A percentile compares a stretch with the other conserved stretches of the same genome.
Evolutionary conservation across 2,797 vertebrate genomes (phyloP).

Genomic region (Aselliscus stoliczkanus): DNA sequence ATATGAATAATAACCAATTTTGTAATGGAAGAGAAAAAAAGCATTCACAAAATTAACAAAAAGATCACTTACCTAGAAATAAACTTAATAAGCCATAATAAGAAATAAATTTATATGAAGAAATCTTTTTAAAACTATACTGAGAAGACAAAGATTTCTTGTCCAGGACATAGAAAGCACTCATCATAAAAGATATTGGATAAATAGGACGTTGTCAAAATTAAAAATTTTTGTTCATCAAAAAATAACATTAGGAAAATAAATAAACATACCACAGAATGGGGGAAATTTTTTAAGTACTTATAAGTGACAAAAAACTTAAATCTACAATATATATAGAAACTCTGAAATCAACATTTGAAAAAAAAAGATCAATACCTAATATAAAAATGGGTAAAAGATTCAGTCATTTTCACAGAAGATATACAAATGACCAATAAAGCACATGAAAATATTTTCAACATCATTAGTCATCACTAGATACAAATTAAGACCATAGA

Average conservation of each 20-base stretch:
- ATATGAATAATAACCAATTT: not conserved
- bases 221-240: not conserved
- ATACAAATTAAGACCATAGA: not conserved
- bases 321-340: not conserved
- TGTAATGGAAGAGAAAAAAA: not conserved
- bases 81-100: not conserved
- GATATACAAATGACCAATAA: not conserved
- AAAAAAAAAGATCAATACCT: not conserved
- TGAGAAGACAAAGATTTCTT: slow-evolving; percentile 30
- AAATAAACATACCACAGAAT: not conserved
- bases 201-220: not conserved
- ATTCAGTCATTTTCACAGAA: not conserved
- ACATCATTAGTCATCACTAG: not conserved
- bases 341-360: not conserved
- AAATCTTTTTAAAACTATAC: slow-evolving; percentile 26
- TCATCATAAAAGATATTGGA: not conserved
- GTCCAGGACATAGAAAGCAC: not conserved
- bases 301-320: not conserved
- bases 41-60: slow-evolving; percentile 32
- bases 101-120: not conserved
- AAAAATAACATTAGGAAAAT: not conserved
- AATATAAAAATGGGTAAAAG: not conserved
- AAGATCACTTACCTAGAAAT: slow-evolving; percentile 2
- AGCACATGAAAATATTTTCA: not conserved
- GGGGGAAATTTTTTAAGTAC: not conserved